Conservation (phyloP, 2,113 vertebrate species). For the Clarias magur region DNA sequence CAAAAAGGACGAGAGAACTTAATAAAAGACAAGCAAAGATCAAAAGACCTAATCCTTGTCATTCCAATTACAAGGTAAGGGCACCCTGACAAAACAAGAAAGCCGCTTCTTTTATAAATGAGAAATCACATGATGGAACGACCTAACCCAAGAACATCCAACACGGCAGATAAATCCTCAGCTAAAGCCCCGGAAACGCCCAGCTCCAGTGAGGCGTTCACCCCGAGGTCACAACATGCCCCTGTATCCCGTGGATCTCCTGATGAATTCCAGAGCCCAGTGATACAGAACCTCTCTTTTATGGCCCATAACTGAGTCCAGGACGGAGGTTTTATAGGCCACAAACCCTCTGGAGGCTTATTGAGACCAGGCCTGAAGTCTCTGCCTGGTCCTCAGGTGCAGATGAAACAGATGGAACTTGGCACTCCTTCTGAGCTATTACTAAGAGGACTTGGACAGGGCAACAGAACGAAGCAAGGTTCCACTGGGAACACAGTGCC, state of each 20-base stretch:
- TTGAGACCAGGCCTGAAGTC: conserved; percentile 60
- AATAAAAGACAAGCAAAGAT: conserved; percentile 15
- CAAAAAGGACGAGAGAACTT: not conserved
- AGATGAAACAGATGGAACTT: conserved; percentile 27
- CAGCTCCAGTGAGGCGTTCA: not conserved
- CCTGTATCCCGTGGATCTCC: conserved; percentile 57
- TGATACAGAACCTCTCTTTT: conserved; percentile 51
- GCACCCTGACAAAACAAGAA: not conserved
- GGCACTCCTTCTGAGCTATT: not conserved
- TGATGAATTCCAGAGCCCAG: conserved; percentile 61
- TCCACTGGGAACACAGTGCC: not conserved
- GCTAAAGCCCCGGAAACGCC: not conserved
- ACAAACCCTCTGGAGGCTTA: conserved; percentile 62
- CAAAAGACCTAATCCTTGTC: conserved; percentile 12
- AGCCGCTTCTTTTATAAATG: conserved; percentile 23
- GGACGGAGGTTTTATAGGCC: conserved; percentile 58
- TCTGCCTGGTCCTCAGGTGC: conserved; percentile 50
- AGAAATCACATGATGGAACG: conserved; percentile 34
- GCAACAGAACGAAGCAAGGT: not conserved
- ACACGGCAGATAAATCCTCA: conserved; percentile 1
- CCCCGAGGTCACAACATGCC: not conserved
- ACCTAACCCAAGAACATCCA: conserved; percentile 29
- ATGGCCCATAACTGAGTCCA: conserved; percentile 57
- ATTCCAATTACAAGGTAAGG: not conserved
- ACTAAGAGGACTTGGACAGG: not conserved